Percentiles rank a stretch among this genome's conserved stretches.
Evolutionary conservation across 92 coral and sea anemone genomes (phyloP).

Genomic region (Epizoanthus illoricatus): DNA sequence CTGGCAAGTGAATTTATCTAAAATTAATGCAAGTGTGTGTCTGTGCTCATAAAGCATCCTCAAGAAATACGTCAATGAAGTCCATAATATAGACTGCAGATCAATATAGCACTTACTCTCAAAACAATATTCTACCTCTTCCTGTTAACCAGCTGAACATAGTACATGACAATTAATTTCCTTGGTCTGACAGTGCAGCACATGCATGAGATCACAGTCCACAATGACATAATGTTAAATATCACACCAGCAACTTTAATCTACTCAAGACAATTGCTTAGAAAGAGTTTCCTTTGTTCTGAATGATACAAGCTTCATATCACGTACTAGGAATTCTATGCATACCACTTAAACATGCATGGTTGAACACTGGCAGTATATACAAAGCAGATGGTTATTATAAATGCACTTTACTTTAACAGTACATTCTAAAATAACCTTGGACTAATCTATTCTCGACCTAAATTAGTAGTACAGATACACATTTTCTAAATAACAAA

Average conservation of each 20-base stretch:
- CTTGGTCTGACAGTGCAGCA: neutral
- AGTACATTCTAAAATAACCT: constrained; percentile 10
- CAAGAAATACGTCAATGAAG: no score
- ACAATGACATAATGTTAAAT: neutral
- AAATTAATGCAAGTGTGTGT: no score
- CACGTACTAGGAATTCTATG: neutral
- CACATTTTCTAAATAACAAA: neutral
- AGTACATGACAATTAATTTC: no score
- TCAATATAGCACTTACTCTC: no score
- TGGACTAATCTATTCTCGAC: neutral
- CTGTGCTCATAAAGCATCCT: no score
- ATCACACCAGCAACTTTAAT: constrained; percentile 9
- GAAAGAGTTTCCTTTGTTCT: constrained; percentile 20
- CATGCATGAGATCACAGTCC: neutral
- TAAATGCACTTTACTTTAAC: neutral
- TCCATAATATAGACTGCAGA: no score
- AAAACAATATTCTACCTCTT: no score
- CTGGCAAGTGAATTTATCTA: no score
- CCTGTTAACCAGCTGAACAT: no score
- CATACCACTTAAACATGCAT: constrained; percentile 19
- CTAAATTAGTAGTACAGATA: neutral
- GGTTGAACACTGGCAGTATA: neutral
- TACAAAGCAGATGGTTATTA: neutral
- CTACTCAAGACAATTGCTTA: constrained; percentile 22
- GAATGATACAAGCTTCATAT: neutral